A percentile compares a stretch with the other conserved stretches of the same genome.
Conservation (phyloP, 2,113 vertebrate species). For the Copsychus sechellarum region DNA sequence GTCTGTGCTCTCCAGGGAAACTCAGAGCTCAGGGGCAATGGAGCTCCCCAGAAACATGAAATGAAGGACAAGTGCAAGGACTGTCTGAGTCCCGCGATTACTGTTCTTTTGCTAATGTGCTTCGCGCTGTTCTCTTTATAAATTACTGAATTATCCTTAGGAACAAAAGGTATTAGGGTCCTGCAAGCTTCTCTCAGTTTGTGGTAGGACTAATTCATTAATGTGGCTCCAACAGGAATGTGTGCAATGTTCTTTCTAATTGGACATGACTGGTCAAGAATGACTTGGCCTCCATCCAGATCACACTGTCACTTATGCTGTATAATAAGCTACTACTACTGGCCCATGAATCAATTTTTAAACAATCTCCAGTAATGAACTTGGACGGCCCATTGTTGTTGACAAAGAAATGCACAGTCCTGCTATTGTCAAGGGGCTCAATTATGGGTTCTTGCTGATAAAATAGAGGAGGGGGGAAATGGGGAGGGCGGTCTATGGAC, state of each 20-base stretch:
- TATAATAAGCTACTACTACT: conserved; percentile 82
- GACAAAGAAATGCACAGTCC: conserved; percentile 74
- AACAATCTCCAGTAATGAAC: conserved; percentile 80
- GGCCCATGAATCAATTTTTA: conserved; percentile 74
- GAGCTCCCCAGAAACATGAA: not conserved
- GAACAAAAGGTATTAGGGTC: conserved; percentile 78
- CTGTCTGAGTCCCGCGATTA: not conserved
- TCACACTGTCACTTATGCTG: conserved; percentile 76
- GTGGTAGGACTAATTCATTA: conserved; percentile 84
- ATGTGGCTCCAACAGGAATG: conserved; percentile 78
- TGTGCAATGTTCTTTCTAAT: conserved; percentile 76
- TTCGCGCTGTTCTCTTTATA: conserved; percentile 67
- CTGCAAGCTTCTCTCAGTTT: conserved; percentile 76
- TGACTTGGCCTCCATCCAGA: conserved; percentile 74
- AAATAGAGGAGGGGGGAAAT: conserved; percentile 15
- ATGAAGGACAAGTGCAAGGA: not conserved
- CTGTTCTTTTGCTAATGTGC: conserved; percentile 47
- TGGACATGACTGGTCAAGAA: conserved; percentile 80
- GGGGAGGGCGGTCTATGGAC: not conserved
- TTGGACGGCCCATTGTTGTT: conserved; percentile 77
- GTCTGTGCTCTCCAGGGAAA: not conserved
- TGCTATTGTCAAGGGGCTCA: conserved; percentile 72
- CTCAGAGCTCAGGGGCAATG: rapidly evolving
- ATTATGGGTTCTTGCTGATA: conserved; percentile 73
- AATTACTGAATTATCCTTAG: conserved; percentile 75